Evolutionary conservation across 2,113 vertebrate species (phyloP), one percentile per base, ranked within the genome.

Genomic region (Astur gentilis): DNA sequence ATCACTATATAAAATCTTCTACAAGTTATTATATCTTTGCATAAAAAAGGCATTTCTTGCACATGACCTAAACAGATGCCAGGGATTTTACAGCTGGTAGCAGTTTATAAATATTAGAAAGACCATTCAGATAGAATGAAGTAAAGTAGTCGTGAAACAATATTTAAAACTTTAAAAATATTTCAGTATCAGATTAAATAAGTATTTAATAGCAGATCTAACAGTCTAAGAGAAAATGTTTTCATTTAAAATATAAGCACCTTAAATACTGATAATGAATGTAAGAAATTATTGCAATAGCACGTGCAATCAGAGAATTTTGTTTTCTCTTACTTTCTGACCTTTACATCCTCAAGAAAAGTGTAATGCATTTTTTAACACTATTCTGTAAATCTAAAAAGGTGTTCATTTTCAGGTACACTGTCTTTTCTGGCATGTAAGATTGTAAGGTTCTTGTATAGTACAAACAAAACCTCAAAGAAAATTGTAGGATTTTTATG

Each of bases 391-490:
- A 70, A 86, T 85, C 72, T 91, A 75, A 94, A 93, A 70, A 97
- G 80, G 57, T 89, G 88, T 83, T 97, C 95, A 90, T 95, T 97
- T 95, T 97, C 91, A 96, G 94, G 83, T 96, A 76, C 50, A 87
- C 93, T 97, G 83, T 95, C 88, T 97, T 97, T 72, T 81, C 71
- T 98, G 86, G 77, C 89, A 93, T 93, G 55, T 96, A 94, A 97
- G 97, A 97, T 97, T 97, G 85, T 66, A 96, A 95, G 85, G 58
- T 97, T 97, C 94, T 97, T 96, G 95, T 70, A 92, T 94, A 96
- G 95, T 85, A 95, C 95, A 81, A 94, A 93, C 89, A 96, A 97
- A 96, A 91, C 65, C 2, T 29, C 16, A 14, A 62, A 94, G 80
- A 97, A 96, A 87, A 67, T 75, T 93, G 78, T 95, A 94, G 95